Conservation (phyloP, 2,113 vertebrate species). For the Saiga tatarica region DNA sequence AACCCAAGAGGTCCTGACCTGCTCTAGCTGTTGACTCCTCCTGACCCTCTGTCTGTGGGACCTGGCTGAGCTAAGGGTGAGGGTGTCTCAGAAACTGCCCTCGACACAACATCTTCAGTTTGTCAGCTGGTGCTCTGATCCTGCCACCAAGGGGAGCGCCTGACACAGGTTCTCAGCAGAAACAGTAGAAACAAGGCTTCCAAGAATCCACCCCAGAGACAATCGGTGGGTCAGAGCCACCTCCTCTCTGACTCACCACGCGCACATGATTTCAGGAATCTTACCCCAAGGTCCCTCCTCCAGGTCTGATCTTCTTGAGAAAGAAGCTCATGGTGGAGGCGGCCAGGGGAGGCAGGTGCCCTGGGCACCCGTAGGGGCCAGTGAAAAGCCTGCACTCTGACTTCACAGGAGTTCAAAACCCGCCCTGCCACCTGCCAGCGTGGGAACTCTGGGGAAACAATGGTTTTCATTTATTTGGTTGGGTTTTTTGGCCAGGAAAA, state of each 20-base stretch:
- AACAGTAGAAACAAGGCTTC: background rate
- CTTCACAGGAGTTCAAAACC: background rate
- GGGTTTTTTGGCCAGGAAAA: background rate
- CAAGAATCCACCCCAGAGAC: background rate
- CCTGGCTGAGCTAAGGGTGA: background rate
- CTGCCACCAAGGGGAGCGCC: background rate
- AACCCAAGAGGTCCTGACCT: background rate
- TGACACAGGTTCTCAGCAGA: background rate
- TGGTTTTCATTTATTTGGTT: background rate
- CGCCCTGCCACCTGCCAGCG: background rate
- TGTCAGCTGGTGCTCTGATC: background rate
- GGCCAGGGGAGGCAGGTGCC: accelerated
- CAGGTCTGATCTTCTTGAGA: background rate
- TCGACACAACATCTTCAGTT: accelerated
- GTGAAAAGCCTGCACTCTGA: background rate
- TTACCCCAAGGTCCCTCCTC: background rate
- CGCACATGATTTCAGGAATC: background rate
- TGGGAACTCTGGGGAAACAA: background rate
- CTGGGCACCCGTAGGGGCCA: background rate
- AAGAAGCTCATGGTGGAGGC: background rate
- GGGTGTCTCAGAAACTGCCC: background rate
- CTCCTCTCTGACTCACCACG: background rate
- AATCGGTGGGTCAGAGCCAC: background rate
- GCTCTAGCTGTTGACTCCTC: too few relatives aligned
- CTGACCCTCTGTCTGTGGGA: background rate